Base-by-base conservation (phyloP, 2,888 invertebrate genomes). In the Conistra vaccinii region DNA sequence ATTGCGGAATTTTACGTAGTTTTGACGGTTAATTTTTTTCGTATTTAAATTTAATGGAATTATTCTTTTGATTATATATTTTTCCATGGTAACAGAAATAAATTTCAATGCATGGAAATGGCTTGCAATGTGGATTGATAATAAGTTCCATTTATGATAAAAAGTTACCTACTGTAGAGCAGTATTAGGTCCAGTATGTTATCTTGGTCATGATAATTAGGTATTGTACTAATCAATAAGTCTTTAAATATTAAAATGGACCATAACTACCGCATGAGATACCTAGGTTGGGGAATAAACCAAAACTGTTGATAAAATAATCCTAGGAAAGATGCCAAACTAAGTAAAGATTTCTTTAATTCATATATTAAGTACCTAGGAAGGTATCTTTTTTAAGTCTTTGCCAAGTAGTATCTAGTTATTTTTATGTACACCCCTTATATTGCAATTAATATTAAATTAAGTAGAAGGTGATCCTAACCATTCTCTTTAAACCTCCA, bases 1-100 rank as follows among this genome's bases (percentile, higher is more conserved):
- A 83, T 75, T 75, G 51, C 69, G 51, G 58, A 74, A 78, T 63
- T 66, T 57, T 42, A 58, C 12, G 35, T 80, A 42, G 10, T 73
- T 55, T 5, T 32, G 9, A 60, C 35, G 17, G 39, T 48, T 26
- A 45, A 9, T 42, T 42, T 35, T 45, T 62, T 57, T 42, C 2
- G 3, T 48, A 61, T 29, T 29, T 9, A 20, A 20, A 26, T 26
- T 60, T n/a, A 29, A 42, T 45, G 23, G 23, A 45, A 42, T 45
- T 12, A 12, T 45, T 17, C 14, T 57, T 75, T 51, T 42, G 5
- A 20, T n/a, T 3, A 14, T 10, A 12, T 23, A 32, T 23, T n/a
- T 26, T 1, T 23, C 10, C 3, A 23, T 23, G 2, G 5, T 32
- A 39, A 29, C 7, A 12, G 2, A 29, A 14, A 14, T 53, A n/a